A percentile compares a stretch with the other conserved stretches of the same genome.
phyloP scores from a whole-genome alignment of 2,113 vertebrate species.

The Entelurus aequoreus region DNA sequence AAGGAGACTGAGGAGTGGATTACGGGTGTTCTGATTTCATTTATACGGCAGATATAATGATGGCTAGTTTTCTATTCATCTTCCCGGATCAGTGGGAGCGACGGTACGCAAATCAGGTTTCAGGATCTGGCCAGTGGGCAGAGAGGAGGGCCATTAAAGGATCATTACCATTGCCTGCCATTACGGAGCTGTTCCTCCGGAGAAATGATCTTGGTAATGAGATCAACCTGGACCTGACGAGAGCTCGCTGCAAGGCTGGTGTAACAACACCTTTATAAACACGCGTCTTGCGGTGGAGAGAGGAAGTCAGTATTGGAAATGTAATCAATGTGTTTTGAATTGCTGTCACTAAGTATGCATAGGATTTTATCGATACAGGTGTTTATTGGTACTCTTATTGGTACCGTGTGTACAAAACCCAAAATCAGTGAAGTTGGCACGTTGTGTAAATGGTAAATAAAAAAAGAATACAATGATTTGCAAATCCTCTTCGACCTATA shows the following conservation, averaged over 20 bases:
- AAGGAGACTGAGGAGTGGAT: slow-evolving; percentile 53
- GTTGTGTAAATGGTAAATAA: no score
- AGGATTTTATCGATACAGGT: no score
- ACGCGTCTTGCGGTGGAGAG: no score
- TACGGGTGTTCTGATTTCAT: slow-evolving; percentile 65
- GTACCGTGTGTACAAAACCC: no score
- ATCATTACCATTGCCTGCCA: slow-evolving; percentile 72
- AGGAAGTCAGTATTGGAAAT: no score
- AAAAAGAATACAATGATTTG: no score
- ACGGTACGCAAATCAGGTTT: slow-evolving; percentile 62
- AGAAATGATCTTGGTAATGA: slow-evolving; percentile 76
- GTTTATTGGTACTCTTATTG: no score
- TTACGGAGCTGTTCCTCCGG: slow-evolving; percentile 63
- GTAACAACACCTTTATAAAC: no score
- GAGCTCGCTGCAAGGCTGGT: slow-evolving; percentile 37
- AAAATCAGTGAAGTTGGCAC: no score
- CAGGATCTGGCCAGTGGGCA: slow-evolving; percentile 72
- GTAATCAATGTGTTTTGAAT: neutral
- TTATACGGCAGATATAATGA: slow-evolving; percentile 67
- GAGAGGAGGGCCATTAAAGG: slow-evolving; percentile 70
- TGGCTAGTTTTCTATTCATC: slow-evolving; percentile 71
- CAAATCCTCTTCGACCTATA: no score
- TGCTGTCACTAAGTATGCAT: no score
- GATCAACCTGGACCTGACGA: slow-evolving; percentile 66
- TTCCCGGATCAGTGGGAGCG: slow-evolving; percentile 53